Conservation (phyloP, 2,113 vertebrate species). For the Aldabrachelys gigantea region DNA sequence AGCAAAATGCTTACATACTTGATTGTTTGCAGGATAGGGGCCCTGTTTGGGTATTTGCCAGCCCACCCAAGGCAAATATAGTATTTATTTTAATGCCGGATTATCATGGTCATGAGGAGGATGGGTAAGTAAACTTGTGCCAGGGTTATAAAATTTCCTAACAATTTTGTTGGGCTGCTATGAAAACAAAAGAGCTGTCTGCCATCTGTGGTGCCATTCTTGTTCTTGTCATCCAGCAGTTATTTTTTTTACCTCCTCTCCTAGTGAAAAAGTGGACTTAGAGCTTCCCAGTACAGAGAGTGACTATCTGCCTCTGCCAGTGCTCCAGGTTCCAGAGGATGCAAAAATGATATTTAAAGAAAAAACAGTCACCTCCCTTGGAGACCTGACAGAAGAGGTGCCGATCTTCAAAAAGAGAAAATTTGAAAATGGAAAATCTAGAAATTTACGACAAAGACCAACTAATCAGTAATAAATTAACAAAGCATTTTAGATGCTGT, state of each 20-base stretch:
- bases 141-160: neutral
- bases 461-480: slow-evolving; percentile 82
- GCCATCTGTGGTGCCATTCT: neutral
- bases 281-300: slow-evolving; percentile 87
- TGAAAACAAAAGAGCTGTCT: neutral
- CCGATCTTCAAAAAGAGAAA: slow-evolving; percentile 92
- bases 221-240: neutral
- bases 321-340: slow-evolving; percentile 75
- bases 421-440: slow-evolving; percentile 90
- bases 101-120: neutral
- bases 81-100: neutral
- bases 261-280: slow-evolving; percentile 88
- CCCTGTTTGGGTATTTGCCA: neutral
- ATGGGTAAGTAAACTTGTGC: neutral
- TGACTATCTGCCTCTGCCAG: slow-evolving; percentile 26
- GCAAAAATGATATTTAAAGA: slow-evolving; percentile 89
- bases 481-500: slow-evolving; percentile 16
- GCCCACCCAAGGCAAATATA: neutral
- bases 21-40: neutral
- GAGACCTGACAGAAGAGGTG: slow-evolving; percentile 79
- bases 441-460: slow-evolving; percentile 90
- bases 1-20: neutral
- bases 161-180: neutral
- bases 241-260: slow-evolving; percentile 16
- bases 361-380: slow-evolving; percentile 92